phyloP scores from a whole-genome alignment of 1,140 invertebrate genomes.

The Potamilus streckersoni region DNA sequence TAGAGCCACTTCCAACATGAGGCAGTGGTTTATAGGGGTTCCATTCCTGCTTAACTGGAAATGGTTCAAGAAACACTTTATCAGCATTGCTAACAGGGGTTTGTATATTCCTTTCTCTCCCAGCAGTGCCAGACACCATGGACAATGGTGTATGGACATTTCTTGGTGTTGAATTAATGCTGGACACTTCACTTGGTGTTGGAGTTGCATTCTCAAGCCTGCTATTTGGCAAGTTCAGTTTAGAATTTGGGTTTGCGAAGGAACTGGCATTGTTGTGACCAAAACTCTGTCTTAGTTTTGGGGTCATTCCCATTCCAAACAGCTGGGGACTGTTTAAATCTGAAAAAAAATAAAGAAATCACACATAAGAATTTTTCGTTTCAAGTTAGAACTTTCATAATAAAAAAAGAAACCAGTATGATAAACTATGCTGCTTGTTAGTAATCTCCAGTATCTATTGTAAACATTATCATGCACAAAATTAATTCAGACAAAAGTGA shows the following conservation, averaged over 20 bases:
- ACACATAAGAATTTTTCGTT: too few species aligned
- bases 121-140: slow-evolving; percentile 29
- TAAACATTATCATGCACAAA: too few species aligned
- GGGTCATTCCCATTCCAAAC: slow-evolving; percentile 19
- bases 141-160: slow-evolving; percentile 48
- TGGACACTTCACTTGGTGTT: slow-evolving; percentile 64
- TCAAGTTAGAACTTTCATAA: too few species aligned
- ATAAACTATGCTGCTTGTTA: too few species aligned
- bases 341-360: slow-evolving; percentile 14
- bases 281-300: slow-evolving; percentile 23
- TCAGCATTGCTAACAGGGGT: slow-evolving; percentile 41
- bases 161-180: slow-evolving; percentile 48
- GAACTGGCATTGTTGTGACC: slow-evolving; percentile 26
- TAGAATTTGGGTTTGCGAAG: slow-evolving; percentile 4
- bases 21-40: slow-evolving; percentile 53
- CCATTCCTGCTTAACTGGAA: slow-evolving; percentile 49
- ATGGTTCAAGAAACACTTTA: slow-evolving; percentile 56
- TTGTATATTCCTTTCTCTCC: slow-evolving; percentile 32
- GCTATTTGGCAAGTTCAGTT: slow-evolving; percentile 44
- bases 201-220: slow-evolving; percentile 58
- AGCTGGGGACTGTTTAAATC: slow-evolving; percentile 14
- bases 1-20: slow-evolving; percentile 27
- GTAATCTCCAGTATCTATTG: too few species aligned
- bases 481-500: too few species aligned
- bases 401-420: too few species aligned